These are phyloP conservation scores for Sciaenops ocellatus DNA, from an alignment of 2,797 vertebrate species.

Conservation along the genomic window DNA sequence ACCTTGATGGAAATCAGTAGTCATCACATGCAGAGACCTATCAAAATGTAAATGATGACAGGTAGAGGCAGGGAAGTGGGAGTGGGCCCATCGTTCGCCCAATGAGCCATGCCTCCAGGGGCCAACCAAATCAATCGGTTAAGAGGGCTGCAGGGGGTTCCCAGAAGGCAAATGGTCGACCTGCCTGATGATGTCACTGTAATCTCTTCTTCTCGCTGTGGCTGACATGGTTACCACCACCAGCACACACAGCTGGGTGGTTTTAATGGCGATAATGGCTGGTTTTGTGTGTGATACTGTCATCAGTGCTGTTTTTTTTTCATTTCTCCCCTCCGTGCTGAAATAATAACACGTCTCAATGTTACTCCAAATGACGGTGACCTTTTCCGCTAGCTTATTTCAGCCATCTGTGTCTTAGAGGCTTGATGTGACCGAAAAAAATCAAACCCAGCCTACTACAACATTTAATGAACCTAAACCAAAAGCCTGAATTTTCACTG, in stretches of 20 bases:
- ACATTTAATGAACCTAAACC: neutral
- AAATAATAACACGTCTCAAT: conserved; percentile 4
- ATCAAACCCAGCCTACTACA: neutral
- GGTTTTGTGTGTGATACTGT: conserved; percentile 20
- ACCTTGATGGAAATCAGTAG: conserved; percentile 70
- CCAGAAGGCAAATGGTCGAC: conserved; percentile 4
- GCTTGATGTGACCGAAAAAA: neutral
- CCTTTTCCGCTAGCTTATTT: conserved; percentile 10
- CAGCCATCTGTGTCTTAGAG: conserved; percentile 4
- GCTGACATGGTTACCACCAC: conserved; percentile 31
- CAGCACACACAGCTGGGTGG: conserved; percentile 31
- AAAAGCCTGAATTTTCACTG: neutral
- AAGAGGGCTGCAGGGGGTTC: conserved; percentile 5
- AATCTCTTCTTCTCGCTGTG: conserved; percentile 2
- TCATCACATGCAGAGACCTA: conserved; percentile 50
- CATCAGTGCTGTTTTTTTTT: conserved; percentile 3
- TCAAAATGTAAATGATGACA: conserved; percentile 76
- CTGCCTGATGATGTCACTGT: conserved; percentile 28
- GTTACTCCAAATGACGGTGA: conserved; percentile 12
- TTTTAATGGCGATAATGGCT: conserved; percentile 43
- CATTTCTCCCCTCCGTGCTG: conserved; percentile 8
- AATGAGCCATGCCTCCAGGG: conserved; percentile 55
- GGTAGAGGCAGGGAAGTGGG: conserved; percentile 29
- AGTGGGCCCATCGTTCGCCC: conserved; percentile 23
- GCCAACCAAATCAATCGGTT: conserved; percentile 32